These are phyloP conservation scores for Plagiodera versicolora DNA, from an alignment of 2,888 invertebrate genomes.

Conservation along the genomic window DNA sequence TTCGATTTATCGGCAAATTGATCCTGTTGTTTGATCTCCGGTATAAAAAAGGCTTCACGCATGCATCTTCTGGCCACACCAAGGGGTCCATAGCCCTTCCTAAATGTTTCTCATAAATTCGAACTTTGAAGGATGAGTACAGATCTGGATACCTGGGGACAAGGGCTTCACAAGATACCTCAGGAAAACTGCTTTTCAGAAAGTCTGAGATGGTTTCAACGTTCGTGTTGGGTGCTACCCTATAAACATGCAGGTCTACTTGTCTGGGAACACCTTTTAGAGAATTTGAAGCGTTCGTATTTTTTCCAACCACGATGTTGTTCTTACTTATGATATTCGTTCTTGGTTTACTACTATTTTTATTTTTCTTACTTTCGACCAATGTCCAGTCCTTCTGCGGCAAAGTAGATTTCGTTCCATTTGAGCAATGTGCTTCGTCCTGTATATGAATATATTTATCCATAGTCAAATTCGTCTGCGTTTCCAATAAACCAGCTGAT, in stretches of 20 bases:
- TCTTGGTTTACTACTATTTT: constrained; percentile 5
- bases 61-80: constrained; percentile 10
- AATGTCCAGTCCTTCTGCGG: constrained; percentile 5
- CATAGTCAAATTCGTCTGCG: constrained; percentile 5
- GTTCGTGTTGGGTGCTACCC: constrained; percentile 9
- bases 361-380: constrained; percentile 10
- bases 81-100: constrained; percentile 4
- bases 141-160: constrained; percentile 2
- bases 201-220: constrained; percentile 5
- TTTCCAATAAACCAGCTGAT: constrained; percentile 7
- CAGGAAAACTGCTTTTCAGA: not conserved
- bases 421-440: constrained; percentile 8
- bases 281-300: constrained; percentile 1
- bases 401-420: constrained; percentile 1
- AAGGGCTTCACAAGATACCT: constrained; percentile 8
- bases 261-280: constrained; percentile 9
- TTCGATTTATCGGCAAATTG: not conserved
- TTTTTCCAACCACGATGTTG: constrained; percentile 7
- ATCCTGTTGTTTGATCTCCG: not conserved
- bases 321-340: not conserved
- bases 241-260: constrained; percentile 9
- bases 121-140: constrained; percentile 11
- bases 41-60: constrained; percentile 9
- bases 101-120: constrained; percentile 3
- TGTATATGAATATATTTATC: constrained; percentile 16